Evolutionary conservation across 1,140 invertebrate genomes (phyloP).

Genomic region (Glomeris maerens): DNA sequence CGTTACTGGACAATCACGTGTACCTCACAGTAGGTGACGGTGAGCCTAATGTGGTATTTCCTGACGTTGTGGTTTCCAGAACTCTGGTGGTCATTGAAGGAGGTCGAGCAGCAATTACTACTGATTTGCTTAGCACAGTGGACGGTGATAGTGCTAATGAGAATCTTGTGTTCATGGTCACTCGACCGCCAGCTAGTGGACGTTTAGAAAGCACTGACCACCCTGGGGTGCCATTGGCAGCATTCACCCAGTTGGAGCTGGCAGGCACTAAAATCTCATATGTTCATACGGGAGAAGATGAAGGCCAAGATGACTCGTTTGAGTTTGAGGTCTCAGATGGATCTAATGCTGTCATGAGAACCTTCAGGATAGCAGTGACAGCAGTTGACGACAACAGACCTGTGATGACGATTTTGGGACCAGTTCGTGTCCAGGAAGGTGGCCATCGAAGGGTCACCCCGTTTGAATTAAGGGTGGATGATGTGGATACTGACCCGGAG

Average conservation of each 20-base stretch:
- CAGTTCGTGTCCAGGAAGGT: slow-evolving; percentile 28
- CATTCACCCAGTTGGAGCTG: slow-evolving; percentile 31
- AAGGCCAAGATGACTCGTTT: slow-evolving; percentile 33
- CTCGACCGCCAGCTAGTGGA: slow-evolving; percentile 28
- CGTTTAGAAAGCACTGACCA: slow-evolving; percentile 28
- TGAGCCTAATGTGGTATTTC: slow-evolving; percentile 27
- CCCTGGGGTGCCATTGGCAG: slow-evolving; percentile 26
- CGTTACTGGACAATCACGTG: slow-evolving; percentile 31
- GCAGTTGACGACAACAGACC: slow-evolving; percentile 34
- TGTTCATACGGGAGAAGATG: slow-evolving; percentile 27
- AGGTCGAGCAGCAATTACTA: slow-evolving; percentile 28
- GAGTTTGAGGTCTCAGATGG: slow-evolving; percentile 35
- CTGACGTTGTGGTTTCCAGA: slow-evolving; percentile 25
- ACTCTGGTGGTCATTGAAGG: slow-evolving; percentile 31
- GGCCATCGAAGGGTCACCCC: slow-evolving; percentile 29
- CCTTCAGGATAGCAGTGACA: slow-evolving; percentile 31
- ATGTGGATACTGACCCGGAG: slow-evolving; percentile 28
- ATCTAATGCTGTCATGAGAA: slow-evolving; percentile 28
- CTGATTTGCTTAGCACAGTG: slow-evolving; percentile 28
- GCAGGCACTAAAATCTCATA: slow-evolving; percentile 32
- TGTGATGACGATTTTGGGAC: slow-evolving; percentile 25
- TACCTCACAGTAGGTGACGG: slow-evolving; percentile 30
- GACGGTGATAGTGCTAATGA: slow-evolving; percentile 29
- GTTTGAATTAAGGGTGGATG: slow-evolving; percentile 32
- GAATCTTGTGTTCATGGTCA: slow-evolving; percentile 28